phyloP scores from a whole-genome alignment of 92 coral and sea anemone species.

The Porites lobata region DNA sequence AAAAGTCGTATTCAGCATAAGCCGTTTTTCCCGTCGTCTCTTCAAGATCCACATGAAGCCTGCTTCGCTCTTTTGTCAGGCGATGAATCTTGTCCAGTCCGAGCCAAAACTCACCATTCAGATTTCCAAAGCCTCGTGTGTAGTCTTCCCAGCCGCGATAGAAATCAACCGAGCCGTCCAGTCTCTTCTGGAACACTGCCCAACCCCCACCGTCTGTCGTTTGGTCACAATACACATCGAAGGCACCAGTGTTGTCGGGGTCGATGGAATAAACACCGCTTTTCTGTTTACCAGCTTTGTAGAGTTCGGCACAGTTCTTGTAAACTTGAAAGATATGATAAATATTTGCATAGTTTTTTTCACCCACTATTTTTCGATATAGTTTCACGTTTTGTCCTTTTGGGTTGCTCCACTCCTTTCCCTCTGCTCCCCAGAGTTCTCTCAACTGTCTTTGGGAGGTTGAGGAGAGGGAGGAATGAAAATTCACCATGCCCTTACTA shows the following conservation, averaged over 20 bases:
- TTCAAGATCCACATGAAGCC: constrained; percentile 2
- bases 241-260: background rate
- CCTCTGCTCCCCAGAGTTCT: no score
- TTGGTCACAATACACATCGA: background rate
- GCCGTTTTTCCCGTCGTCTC: background rate
- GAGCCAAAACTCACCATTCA: background rate
- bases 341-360: no score
- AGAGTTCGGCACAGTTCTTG: background rate
- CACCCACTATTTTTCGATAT: no score
- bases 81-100: background rate
- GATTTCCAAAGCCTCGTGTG: background rate
- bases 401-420: no score
- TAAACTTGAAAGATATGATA: background rate
- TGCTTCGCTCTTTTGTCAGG: background rate
- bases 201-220: background rate
- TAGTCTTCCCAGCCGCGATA: background rate
- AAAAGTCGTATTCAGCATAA: background rate
- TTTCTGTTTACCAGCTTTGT: background rate
- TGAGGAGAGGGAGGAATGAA: no score
- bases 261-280: background rate
- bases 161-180: background rate
- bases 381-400: no score
- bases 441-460: no score
- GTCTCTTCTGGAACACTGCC: background rate
- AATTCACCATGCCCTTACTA: no score